These are phyloP conservation scores for Amblyteles armatorius DNA, from an alignment of 2,888 invertebrate species.

Conservation along the genomic window DNA sequence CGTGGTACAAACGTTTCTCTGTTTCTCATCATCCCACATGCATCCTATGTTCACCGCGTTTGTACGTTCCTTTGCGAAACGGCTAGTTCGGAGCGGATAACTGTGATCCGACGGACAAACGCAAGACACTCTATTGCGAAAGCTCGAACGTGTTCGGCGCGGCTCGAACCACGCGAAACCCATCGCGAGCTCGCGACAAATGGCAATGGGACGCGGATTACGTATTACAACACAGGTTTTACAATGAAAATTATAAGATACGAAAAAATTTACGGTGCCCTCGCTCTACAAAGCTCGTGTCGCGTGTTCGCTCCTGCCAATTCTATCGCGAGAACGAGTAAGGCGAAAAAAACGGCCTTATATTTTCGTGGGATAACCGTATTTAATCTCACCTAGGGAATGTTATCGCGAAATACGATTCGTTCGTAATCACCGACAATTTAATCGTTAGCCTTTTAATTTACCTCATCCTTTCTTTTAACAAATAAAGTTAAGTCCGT, in stretches of 20 bases:
- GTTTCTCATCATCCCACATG: background rate
- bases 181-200: background rate
- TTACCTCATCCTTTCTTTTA: slow-evolving; percentile 1
- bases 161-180: slow-evolving; percentile 6
- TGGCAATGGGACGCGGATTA: slow-evolving; percentile 22
- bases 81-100: background rate
- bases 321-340: slow-evolving; percentile 11
- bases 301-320: background rate
- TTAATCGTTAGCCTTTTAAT: slow-evolving; percentile 37
- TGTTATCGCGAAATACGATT: slow-evolving; percentile 61
- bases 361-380: slow-evolving; percentile 32
- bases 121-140: background rate
- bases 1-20: background rate
- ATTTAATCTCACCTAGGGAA: slow-evolving; percentile 59
- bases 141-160: background rate
- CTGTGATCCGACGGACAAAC: background rate
- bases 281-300: background rate
- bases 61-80: background rate
- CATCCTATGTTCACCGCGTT: background rate
- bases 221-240: slow-evolving; percentile 26
- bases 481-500: slow-evolving; percentile 29
- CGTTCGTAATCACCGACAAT: slow-evolving; percentile 45
- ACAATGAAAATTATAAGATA: background rate
- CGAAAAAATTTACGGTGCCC: background rate
- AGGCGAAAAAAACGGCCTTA: slow-evolving; percentile 3